Base-by-base conservation (phyloP, 1,140 invertebrate species). In the Propsilocerus akamusi region DNA sequence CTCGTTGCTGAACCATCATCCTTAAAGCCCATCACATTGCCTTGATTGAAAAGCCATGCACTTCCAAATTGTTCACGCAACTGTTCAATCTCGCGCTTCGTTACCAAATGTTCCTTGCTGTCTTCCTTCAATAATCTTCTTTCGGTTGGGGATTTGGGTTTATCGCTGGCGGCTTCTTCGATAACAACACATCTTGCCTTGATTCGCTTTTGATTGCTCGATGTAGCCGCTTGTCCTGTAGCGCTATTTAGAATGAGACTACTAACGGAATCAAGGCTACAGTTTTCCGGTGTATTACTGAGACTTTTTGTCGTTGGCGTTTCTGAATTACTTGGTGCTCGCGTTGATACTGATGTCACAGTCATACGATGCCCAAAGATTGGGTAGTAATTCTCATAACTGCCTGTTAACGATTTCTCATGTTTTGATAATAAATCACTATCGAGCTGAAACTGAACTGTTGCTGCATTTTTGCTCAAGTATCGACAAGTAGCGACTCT, bases 371-470 rank as follows among this genome's bases (percentile, higher is more conserved):
- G 34, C 5, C 34, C 7, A 57, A 52, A 41, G 22, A 51, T 52
- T 55, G 0, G 56, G 53, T 25, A 58, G 30, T 53, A 52, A 7
- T 57, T 58, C 51, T 63, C 52, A 22, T 60, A 53, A 10, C 59
- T 66, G 12, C 70, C 69, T 3, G 65, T 60, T 2, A 71, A 32
- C 10, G 60, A 52, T 54, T 68, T 72, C 55, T 80, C 76, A 2
- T 53, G 54, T 56, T 71, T 78, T 3, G 63, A 68, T 2, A 79
- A 55, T 0, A 65, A 61, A 23, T 64, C 51, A 53, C 66, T 63
- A 59, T 80, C 76, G 20, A 80, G 59, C 47, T 78, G 55, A 61
- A 80, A 79, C 62, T 74, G 71, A 23, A 69, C 66, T 25, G 66
- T 66, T 3, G 66, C 60, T 23, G 72, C 64, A 53, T 71, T 72